Evolutionary conservation across 1,140 invertebrate species (phyloP).

Genomic region (Spodoptera frugiperda): DNA sequence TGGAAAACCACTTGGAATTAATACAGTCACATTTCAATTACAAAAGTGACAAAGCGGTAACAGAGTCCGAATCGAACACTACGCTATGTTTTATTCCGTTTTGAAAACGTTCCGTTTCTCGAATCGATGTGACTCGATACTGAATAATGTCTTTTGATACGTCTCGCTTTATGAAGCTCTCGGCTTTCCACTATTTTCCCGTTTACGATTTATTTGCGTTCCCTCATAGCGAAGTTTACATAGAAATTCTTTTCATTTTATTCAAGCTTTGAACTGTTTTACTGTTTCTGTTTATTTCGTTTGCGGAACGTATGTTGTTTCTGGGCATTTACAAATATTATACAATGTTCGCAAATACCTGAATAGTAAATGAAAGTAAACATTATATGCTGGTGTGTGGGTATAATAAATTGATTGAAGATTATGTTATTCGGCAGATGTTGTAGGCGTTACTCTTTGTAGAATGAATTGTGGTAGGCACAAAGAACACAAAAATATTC

Average conservation of each 20-base stretch:
- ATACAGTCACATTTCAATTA: neutral
- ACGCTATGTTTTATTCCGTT: conserved; percentile 55
- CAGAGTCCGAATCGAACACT: conserved; percentile 13
- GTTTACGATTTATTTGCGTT: conserved; percentile 69
- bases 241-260: conserved; percentile 47
- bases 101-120: conserved; percentile 60
- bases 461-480: too few relatives aligned
- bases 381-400: neutral
- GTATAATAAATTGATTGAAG: conserved; percentile 2
- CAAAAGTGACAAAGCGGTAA: neutral
- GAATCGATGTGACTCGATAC: conserved; percentile 60
- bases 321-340: conserved; percentile 3
- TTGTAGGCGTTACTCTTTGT: neutral
- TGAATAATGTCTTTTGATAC: conserved; percentile 73
- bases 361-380: neutral
- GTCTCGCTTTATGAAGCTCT: conserved; percentile 61
- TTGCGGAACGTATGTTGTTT: conserved; percentile 13
- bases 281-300: conserved; percentile 12
- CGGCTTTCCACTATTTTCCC: conserved; percentile 56
- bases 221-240: conserved; percentile 33
- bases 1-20: neutral
- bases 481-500: neutral
- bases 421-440: neutral
- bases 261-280: conserved; percentile 40
- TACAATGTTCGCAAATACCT: neutral